Base-by-base conservation (phyloP, 2,797 vertebrate species). In the Crax fasciolata region DNA sequence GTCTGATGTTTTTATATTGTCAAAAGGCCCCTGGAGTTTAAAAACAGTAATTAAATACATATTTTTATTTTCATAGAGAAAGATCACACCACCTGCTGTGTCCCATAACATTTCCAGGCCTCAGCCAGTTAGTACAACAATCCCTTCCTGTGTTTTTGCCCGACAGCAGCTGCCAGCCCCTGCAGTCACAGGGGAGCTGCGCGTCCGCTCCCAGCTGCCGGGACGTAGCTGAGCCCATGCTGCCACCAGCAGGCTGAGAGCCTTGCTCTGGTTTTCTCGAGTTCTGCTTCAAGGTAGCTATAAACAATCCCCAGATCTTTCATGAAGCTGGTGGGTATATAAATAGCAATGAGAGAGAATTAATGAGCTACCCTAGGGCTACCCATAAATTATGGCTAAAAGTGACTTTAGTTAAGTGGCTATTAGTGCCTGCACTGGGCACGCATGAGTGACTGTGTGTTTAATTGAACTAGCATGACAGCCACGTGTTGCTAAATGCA, bases 161-260 rank as follows among this genome's bases (percentile, higher is more conserved):
- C 32, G 55, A 19, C n/a, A 21, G 55, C 55, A 21, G n/a, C 41
- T 43, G 41, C 41, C 41, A 15, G 41, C 15, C 41, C 41, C 41
- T 43, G 41, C 41, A 15, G 41, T 43, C 41, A 15, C 41, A 43
- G 41, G 9, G 41, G 41, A 43, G 41, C 11, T 15, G 41, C 41
- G 41, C 41, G 11, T 12, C 41, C 41, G 41, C 41, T 15, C 41
- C 11, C 41, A 43, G 41, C 41, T 43, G 41, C 41, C 10, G 41
- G 41, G 41, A 43, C 41, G 65, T 78, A 46, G 8, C 1, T 15
- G 91, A 21, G 89, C 6, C 4, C 7, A 3, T 83, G 89, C 94
- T 96, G 96, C 96, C 96, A 13, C 79, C 96, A 32, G 70, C 28
- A 94, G 93, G 96, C 55, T 24, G 70, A 12, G 58, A 0, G 55